Evolutionary conservation across 2,888 invertebrate species (phyloP), one percentile per base, ranked within the genome.

Genomic region (Priocnemis perturbator): DNA sequence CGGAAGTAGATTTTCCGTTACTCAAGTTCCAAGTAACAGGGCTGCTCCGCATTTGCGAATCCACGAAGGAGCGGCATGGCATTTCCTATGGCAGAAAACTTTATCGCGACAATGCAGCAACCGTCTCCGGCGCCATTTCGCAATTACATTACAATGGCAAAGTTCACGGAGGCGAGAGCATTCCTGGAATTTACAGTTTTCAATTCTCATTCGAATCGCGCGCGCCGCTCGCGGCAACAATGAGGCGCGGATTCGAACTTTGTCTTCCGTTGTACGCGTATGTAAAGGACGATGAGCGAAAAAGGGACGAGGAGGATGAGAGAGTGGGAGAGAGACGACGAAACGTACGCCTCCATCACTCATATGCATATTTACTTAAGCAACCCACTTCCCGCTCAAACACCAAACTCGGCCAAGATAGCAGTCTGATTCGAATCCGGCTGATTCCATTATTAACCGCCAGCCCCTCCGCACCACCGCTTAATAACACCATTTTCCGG

Each of bases 141-240:
- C 60, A 61, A 71, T 71, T 67, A 64, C 64, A 53, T 64, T 71
- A 64, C 59, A 64, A 64, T 55, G 48, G 55, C 64, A 2, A 60
- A 68, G 59, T 68, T 64, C 53, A 53, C 15, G 23, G 53, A 1
- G 53, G 3, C 3, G 53, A 3, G 21, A 14, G 53, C 21, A 23
- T 21, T 37, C 11, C 37, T 9, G 37, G 37, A 37, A 37, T 37
- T 37, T 11, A 11, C 37, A 37, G 37, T 37, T 37, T 50, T 50
- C 50, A 50, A 19, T 50, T 50, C n/a, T 50, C 50, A 50, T 19
- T 50, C 50, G 17, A n/a, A 37, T 37, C 37, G 37, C 37, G 37
- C 11, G 11, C 37, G 50, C 50, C 37, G 37, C 11, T 1, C 37
- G 50, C 50, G n/a, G n/a, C 50, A 19, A 50, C n/a, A 19, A 50